These are phyloP conservation scores for Trididemnum nubilum DNA, from an alignment of 23 tunicate species.

Conservation along the genomic window DNA sequence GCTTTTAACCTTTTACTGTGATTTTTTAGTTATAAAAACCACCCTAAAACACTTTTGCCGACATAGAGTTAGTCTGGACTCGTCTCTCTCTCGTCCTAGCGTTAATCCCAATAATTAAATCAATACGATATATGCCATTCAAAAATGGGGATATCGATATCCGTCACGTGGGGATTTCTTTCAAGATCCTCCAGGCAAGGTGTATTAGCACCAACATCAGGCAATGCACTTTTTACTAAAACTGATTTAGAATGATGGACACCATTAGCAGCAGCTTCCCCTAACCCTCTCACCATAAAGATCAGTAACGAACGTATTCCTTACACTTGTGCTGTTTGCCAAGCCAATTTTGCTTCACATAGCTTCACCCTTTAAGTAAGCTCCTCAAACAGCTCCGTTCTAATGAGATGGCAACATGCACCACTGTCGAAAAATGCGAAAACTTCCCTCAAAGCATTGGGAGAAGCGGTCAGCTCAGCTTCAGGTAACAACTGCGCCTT, in stretches of 20 bases:
- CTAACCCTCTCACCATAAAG: not conserved
- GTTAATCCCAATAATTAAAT: conserved; percentile 14
- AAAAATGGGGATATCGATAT: not conserved
- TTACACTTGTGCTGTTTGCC: not conserved
- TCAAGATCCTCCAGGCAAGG: not conserved
- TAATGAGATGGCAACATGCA: not conserved
- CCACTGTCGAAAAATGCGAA: not conserved
- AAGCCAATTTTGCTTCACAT: not conserved
- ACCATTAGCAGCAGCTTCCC: not conserved
- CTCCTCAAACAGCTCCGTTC: conserved; percentile 2
- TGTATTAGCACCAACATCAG: not conserved
- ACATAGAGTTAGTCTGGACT: not conserved
- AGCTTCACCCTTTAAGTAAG: not conserved
- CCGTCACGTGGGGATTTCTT: not conserved
- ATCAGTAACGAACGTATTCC: not conserved
- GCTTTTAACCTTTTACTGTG: no score
- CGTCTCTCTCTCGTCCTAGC: conserved; percentile 6
- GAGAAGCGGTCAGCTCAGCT: no score
- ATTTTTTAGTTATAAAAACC: no score
- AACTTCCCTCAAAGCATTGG: not conserved
- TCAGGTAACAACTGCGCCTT: no score
- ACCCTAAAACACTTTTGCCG: not conserved
- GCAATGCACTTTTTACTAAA: not conserved
- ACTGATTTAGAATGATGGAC: not conserved
- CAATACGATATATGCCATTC: not conserved